Evolutionary conservation across 2,888 invertebrate species (phyloP).

Genomic region (Agonopterix arenella): DNA sequence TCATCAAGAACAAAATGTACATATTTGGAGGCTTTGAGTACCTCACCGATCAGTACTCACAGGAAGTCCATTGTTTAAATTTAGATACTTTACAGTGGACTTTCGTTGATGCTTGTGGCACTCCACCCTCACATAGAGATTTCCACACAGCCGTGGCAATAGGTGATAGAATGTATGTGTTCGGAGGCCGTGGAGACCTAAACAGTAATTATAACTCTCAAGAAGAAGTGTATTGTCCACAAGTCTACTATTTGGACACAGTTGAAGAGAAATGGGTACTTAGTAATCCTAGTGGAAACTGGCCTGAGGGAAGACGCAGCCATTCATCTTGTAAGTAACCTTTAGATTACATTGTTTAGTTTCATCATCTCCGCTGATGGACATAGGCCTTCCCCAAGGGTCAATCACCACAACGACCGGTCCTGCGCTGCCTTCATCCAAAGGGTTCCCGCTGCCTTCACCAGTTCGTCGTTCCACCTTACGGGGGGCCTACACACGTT

Average conservation of each 20-base stretch:
- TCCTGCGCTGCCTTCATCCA: too few relatives aligned
- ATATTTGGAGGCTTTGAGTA: slow-evolving; percentile 96
- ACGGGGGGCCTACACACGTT: too few relatives aligned
- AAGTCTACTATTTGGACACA: slow-evolving; percentile 86
- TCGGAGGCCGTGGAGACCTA: slow-evolving; percentile 90
- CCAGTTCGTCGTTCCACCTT: too few relatives aligned
- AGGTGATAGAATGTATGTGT: slow-evolving; percentile 89
- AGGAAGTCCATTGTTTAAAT: slow-evolving; percentile 86
- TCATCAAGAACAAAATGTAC: slow-evolving; percentile 87
- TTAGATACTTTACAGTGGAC: slow-evolving; percentile 85
- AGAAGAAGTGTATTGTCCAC: slow-evolving; percentile 87
- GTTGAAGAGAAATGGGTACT: slow-evolving; percentile 82
- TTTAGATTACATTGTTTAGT: too few relatives aligned
- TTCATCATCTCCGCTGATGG: too few relatives aligned
- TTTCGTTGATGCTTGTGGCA: slow-evolving; percentile 78
- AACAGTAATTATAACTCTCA: slow-evolving; percentile 70
- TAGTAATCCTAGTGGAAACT: slow-evolving; percentile 75
- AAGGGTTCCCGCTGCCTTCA: too few relatives aligned
- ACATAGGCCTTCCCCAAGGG: too few relatives aligned
- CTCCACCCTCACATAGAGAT: slow-evolving; percentile 85
- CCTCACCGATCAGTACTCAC: slow-evolving; percentile 86
- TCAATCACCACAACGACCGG: too few relatives aligned
- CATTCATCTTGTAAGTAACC: slow-evolving; percentile 88
- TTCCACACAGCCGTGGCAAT: slow-evolving; percentile 92
- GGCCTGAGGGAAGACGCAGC: slow-evolving; percentile 89